Evolutionary conservation across 2,888 invertebrate genomes (phyloP).

Genomic region (Agrochola lychnidis): DNA sequence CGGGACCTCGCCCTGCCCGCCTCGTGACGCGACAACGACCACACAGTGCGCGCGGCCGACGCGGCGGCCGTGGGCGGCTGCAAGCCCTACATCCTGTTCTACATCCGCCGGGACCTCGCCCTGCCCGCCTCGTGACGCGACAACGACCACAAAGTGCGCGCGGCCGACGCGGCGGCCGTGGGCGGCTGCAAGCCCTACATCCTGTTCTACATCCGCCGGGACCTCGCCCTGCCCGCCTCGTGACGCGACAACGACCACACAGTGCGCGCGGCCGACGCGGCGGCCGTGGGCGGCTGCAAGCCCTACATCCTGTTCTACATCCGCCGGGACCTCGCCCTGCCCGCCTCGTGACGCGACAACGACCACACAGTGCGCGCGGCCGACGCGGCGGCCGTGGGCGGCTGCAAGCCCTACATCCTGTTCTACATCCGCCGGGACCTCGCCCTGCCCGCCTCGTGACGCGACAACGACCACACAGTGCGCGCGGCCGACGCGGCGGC

Average conservation of each 20-base stretch:
- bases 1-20: slow-evolving; percentile 87
- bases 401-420: slow-evolving; percentile 96
- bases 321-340: slow-evolving; percentile 90
- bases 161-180: slow-evolving; percentile 92
- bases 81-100: slow-evolving; percentile 96
- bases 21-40: slow-evolving; percentile 47
- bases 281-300: slow-evolving; percentile 94
- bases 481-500: slow-evolving; percentile 92
- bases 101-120: slow-evolving; percentile 93
- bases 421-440: slow-evolving; percentile 95
- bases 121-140: slow-evolving; percentile 40
- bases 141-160: too few relatives aligned
- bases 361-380: too few relatives aligned
- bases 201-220: slow-evolving; percentile 95
- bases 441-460: slow-evolving; percentile 51
- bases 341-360: slow-evolving; percentile 43
- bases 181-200: slow-evolving; percentile 96
- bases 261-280: slow-evolving; percentile 92
- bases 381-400: slow-evolving; percentile 92
- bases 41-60: slow-evolving; percentile 92
- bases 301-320: slow-evolving; percentile 97
- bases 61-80: slow-evolving; percentile 93
- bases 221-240: slow-evolving; percentile 77
- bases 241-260: slow-evolving; percentile 47
- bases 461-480: too few relatives aligned